Evolutionary conservation across 2,113 vertebrate species (phyloP), one percentile per base, ranked within the genome.

Genomic region (Myrmecobius fasciatus): DNA sequence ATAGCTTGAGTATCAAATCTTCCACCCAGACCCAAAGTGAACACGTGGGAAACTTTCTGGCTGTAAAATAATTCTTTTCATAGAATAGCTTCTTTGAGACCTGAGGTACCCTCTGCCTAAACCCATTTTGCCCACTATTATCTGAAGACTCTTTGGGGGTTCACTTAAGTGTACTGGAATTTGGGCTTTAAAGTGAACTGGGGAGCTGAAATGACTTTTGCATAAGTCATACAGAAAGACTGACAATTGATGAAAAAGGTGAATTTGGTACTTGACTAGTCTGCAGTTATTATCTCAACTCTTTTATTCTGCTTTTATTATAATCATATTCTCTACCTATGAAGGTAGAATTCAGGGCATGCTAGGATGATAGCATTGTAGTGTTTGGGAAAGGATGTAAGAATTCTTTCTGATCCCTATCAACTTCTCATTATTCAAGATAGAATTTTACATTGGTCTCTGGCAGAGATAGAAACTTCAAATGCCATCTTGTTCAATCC

Each of bases 1-100:
- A 83, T 83, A 83, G 20, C 67, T 43, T 83, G 67, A 83, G 67
- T 83, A 83, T 83, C n/a, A 83, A 83, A 83, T 83, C 67, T 83
- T 83, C 67, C 67, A 83, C 67, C 67, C 67, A 83, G n/a, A 43
- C 67, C n/a, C 67, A 83, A 83, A 83, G n/a, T 83, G 67, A 83
- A 83, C 67, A 83, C 22, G n/a, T 83, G 67, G 67, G 67, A 83
- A 83, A 83, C n/a, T 43, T 43, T 83, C 6, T 83, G 67, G 67
- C 67, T 83, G 67, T 83, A 83, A 83, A 83, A 83, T 43, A n/a
- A 83, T 83, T 83, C 20, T 83, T 83, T 83, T 43, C 67, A 43
- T 83, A 43, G 67, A 83, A 43, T 43, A 43, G 20, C 17, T 83
- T 83, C 67, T 83, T 83, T 83, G 36, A 83, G n/a, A 83, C 67